Base-by-base conservation (phyloP, 2,797 vertebrate genomes). In the Picus viridis region DNA sequence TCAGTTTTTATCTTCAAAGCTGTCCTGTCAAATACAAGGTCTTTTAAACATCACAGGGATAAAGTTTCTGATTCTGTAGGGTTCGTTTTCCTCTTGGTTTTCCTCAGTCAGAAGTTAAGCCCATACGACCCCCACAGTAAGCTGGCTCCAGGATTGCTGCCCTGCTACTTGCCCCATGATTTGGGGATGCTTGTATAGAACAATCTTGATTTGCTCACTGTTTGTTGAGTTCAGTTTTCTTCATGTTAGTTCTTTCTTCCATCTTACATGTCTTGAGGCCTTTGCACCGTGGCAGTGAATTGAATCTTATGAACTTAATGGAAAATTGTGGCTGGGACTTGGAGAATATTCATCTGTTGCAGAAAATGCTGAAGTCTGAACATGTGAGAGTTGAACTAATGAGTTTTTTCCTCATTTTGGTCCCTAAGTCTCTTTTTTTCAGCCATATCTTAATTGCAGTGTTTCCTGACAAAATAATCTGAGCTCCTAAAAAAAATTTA, bases 61-160 rank as follows among this genome's bases (percentile, higher is more conserved):
- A 98, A 98, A 97, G 97, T 98, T 98, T 97, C 97, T 96, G 96
- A 97, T 95, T 96, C 96, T 96, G 96, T 96, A 96, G 97, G 96
- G 95, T 95, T 96, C 83, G 19, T 95, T 95, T 96, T 96, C 93
- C 96, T 95, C 97, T 97, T 95, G 96, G 91, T 97, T 97, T 96
- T 95, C 95, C 97, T 97, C 96, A 97, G 94, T 97, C 74, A 97
- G 97, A 88, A 95, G 96, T 95, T 93, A 97, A 97, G 97, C 96
- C 97, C 96, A 95, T 83, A 74, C 86, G 90, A 96, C 96, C 95
- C 92, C 90, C 96, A 86, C 96, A 65, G 49, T 97, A 95, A 96
- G 96, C 43, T 90, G 91, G 95, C 88, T 92, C 87, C 59, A 72
- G 89, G 83, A 95, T 90, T 95, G 86, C 95, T 95, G 95, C 95